phyloP scores from a whole-genome alignment of 2,888 invertebrate species.

The Colletes collaris region DNA sequence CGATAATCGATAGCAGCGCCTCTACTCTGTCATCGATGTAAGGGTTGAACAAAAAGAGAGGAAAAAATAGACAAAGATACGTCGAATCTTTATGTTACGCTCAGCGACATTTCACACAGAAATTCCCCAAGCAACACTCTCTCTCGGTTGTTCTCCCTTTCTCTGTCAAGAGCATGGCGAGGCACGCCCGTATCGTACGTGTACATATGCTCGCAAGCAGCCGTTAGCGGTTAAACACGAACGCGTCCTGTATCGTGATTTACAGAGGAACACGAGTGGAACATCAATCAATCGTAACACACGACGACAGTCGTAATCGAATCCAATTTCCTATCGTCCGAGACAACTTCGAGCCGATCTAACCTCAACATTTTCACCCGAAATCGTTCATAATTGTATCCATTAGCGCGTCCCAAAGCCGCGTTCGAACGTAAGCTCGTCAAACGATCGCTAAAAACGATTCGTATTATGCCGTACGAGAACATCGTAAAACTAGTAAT shows the following conservation, averaged over 20 bases:
- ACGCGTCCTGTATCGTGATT: constrained; percentile 74
- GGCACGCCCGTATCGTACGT: constrained; percentile 66
- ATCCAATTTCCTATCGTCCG: constrained; percentile 15
- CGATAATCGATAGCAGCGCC: no score
- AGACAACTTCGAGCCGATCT: background rate
- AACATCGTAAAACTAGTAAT: no score
- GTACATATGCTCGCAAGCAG: constrained; percentile 55
- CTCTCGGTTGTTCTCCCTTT: constrained; percentile 34
- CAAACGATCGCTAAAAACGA: background rate
- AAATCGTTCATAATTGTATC: no score
- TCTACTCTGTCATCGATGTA: no score
- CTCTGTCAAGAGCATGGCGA: constrained; percentile 60
- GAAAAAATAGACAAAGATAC: background rate
- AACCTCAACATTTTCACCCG: background rate
- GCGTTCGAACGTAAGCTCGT: background rate
- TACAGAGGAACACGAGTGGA: constrained; percentile 67
- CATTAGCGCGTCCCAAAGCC: background rate
- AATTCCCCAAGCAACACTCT: constrained; percentile 28
- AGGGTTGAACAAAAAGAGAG: background rate
- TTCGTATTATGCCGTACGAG: no score
- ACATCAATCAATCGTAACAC: constrained; percentile 72
- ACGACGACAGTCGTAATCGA: constrained; percentile 34
- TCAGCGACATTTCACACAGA: background rate
- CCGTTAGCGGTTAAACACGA: constrained; percentile 70
- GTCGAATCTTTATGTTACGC: background rate